These are phyloP conservation scores for Dipus sagitta DNA, from an alignment of 2,797 vertebrate species.

Conservation along the genomic window DNA sequence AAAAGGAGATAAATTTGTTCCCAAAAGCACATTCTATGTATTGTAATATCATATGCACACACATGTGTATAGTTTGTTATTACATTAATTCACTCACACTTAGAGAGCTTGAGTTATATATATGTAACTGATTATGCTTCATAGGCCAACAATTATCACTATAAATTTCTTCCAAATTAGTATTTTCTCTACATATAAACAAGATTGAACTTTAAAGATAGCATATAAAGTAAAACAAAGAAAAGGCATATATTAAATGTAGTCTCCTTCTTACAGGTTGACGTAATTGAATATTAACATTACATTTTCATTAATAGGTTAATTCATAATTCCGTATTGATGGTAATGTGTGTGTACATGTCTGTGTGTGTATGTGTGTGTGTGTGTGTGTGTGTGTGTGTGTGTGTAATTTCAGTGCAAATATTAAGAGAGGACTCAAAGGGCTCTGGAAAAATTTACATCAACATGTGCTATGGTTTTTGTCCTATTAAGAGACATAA, in stretches of 20 bases:
- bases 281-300: neutral
- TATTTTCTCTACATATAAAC: neutral
- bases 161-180: neutral
- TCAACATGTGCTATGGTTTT: neutral
- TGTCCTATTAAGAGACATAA: neutral
- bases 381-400: no score
- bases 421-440: neutral
- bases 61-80: neutral
- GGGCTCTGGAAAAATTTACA: neutral
- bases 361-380: no score
- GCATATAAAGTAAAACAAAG: neutral
- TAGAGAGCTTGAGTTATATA: neutral
- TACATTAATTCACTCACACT: neutral
- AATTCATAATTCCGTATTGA: neutral
- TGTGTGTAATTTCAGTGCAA: neutral
- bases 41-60: neutral
- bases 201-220: neutral
- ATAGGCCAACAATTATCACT: neutral
- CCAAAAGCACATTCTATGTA: neutral
- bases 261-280: neutral
- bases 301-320: slow-evolving; percentile 38
- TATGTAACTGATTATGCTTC: neutral
- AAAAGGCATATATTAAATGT: neutral
- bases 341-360: neutral
- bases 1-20: neutral